phyloP scores from a whole-genome alignment of 2,888 invertebrate genomes.

The Ornithoptera priamus region DNA sequence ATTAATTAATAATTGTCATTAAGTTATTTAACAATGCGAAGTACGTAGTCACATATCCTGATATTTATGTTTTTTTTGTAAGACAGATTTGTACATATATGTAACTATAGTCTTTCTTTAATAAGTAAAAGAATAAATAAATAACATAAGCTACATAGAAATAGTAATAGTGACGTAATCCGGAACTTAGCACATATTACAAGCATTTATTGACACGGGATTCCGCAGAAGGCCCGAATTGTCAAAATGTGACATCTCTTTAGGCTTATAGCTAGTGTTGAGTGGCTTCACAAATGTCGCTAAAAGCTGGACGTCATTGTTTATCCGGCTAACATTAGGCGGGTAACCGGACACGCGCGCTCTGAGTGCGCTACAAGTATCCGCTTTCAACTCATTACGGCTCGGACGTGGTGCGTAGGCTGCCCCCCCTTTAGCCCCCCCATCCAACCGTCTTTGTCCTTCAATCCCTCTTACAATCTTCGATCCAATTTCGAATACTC shows the following conservation, averaged over 20 bases:
- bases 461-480: constrained; percentile 76
- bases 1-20: too few relatives aligned
- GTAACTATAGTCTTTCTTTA: too few relatives aligned
- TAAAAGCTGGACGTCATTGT: constrained; percentile 81
- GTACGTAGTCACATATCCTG: too few relatives aligned
- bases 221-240: constrained; percentile 64
- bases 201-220: constrained; percentile 8
- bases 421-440: constrained; percentile 41
- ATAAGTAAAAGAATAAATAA: too few relatives aligned
- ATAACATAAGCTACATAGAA: too few relatives aligned
- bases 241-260: constrained; percentile 73
- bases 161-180: background rate
- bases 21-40: too few relatives aligned
- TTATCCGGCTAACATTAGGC: constrained; percentile 80
- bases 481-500: constrained; percentile 76
- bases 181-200: background rate
- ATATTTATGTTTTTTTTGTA: too few relatives aligned
- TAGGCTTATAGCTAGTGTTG: constrained; percentile 78
- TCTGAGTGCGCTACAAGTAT: constrained; percentile 80
- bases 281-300: constrained; percentile 80
- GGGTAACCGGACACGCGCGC: constrained; percentile 80
- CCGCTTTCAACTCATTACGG: constrained; percentile 81
- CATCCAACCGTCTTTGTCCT: constrained; percentile 66
- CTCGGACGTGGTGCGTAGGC: constrained; percentile 78
- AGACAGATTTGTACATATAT: too few relatives aligned